Conservation (phyloP, 2,797 vertebrate species). For the Acanthurus lineatus region DNA sequence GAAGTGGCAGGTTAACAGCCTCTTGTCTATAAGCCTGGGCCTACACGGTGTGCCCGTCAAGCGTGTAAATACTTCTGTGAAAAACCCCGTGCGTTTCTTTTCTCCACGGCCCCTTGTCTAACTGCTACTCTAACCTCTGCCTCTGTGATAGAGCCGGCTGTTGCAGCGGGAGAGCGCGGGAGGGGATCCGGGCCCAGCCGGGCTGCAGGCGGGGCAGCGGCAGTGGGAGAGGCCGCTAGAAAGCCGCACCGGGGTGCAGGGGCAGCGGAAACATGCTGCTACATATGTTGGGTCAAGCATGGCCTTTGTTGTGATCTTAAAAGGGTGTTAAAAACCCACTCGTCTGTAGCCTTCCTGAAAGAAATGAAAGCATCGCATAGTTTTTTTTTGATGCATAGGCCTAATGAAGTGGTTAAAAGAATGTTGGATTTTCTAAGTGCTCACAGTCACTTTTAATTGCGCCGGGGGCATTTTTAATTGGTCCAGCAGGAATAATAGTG, state of each 20-base stretch:
- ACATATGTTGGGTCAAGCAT: slow-evolving; percentile 95
- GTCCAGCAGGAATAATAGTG: slow-evolving; percentile 82
- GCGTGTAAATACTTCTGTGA: slow-evolving; percentile 89
- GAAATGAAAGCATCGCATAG: slow-evolving; percentile 85
- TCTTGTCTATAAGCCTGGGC: slow-evolving; percentile 81
- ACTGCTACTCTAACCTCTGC: slow-evolving; percentile 91
- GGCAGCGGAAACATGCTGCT: slow-evolving; percentile 89
- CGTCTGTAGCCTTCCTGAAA: slow-evolving; percentile 86
- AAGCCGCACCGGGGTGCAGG: slow-evolving; percentile 84
- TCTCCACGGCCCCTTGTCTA: slow-evolving; percentile 80
- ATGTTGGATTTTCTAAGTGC: slow-evolving; percentile 90
- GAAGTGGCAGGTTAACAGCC: slow-evolving; percentile 91
- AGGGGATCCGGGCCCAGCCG: slow-evolving; percentile 84
- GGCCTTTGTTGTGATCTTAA: slow-evolving; percentile 89
- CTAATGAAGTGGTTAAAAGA: slow-evolving; percentile 91
- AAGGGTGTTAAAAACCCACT: slow-evolving; percentile 92
- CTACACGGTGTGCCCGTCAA: slow-evolving; percentile 88
- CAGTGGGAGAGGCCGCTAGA: slow-evolving; percentile 82
- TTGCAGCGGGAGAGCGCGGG: slow-evolving; percentile 85
- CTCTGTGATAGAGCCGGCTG: slow-evolving; percentile 79
- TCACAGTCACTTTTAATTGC: slow-evolving; percentile 92
- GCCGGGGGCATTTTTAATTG: slow-evolving; percentile 90
- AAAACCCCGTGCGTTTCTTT: slow-evolving; percentile 81
- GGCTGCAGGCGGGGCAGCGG: slow-evolving; percentile 83
- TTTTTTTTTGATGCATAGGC: slow-evolving; percentile 85